phyloP scores from a whole-genome alignment of 2,888 invertebrate genomes.

The Lithophane semibrunnea region DNA sequence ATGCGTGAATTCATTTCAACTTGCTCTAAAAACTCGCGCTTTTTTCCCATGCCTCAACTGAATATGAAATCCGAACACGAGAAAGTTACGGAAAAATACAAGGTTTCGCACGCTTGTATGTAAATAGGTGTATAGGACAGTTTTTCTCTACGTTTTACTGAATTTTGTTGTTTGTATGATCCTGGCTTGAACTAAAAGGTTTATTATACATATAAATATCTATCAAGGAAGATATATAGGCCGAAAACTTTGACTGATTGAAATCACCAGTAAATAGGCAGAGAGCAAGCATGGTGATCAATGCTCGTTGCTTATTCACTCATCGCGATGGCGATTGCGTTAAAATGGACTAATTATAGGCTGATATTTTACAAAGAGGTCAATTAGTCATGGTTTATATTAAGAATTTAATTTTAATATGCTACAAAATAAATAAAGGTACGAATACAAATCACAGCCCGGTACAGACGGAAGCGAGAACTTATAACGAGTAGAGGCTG shows the following conservation, averaged over 20 bases:
- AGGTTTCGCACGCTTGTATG: constrained; percentile 50
- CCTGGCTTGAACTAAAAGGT: neutral
- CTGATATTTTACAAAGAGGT: neutral
- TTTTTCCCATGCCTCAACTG: constrained; percentile 79
- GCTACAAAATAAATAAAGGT: constrained; percentile 36
- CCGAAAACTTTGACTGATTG: neutral
- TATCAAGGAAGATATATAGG: neutral
- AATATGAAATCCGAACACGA: constrained; percentile 78
- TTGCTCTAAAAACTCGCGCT: constrained; percentile 75
- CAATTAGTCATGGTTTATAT: too few relatives aligned
- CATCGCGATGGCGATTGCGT: neutral
- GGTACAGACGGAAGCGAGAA: constrained; percentile 50
- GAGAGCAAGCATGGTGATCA: neutral
- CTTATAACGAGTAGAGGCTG: constrained; percentile 63
- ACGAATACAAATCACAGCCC: constrained; percentile 30
- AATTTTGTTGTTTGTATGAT: neutral
- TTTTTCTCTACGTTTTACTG: constrained; percentile 9
- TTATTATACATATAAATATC: neutral
- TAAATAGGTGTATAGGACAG: constrained; percentile 25
- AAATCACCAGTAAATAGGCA: neutral
- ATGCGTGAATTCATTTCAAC: constrained; percentile 82
- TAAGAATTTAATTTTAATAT: neutral
- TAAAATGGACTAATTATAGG: neutral
- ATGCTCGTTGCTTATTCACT: neutral
- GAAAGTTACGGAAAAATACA: constrained; percentile 70